Base-by-base conservation (phyloP, 2,797 vertebrate genomes). In the Galaxias olidus region DNA sequence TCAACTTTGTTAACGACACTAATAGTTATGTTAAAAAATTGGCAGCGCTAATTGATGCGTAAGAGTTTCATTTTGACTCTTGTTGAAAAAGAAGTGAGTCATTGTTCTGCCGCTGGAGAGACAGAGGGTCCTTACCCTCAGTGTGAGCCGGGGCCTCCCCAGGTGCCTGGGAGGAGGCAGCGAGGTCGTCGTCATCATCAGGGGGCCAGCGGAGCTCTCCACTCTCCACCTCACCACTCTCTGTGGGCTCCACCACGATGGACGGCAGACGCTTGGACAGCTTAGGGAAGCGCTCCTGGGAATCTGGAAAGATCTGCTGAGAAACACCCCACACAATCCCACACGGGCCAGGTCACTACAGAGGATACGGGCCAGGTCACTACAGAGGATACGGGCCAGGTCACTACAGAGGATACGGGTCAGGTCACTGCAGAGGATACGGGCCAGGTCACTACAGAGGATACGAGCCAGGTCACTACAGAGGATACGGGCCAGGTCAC, bases 201-300 rank as follows among this genome's bases (percentile, higher is more conserved):
- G 92, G 92, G 44, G 93, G 92, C 93, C 92, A 93, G 62, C 92
- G 89, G 49, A 93, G 84, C 85, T 93, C 92, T 14, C 92, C 92
- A 0, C 92, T 93, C 79, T 93, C 92, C 55, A 93, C 92, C 13
- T 93, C 90, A 1, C 91, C 92, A 0, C 87, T 87, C 80, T 93
- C 91, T 0, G 87, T 90, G 0, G 92, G 91, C 70, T 93, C 92
- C 68, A 93, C 91, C 69, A 93, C 91, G 0, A 93, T 94, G 0
- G 93, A 93, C 0, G 92, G 91, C 72, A 93, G 74, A 9, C 92
- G 86, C 67, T 92, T 92, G 62, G 90, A 89, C 76, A 94, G 81
- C 80, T 94, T 93, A 1, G 92, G 92, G 61, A 88, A 88, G 66
- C 92, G 88, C 76, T 93, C 92, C 9, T 88, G 90, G 4, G 89